Evolutionary conservation across 2,888 invertebrate species (phyloP), one percentile per base, ranked within the genome.

Genomic region (Agrochola litura): DNA sequence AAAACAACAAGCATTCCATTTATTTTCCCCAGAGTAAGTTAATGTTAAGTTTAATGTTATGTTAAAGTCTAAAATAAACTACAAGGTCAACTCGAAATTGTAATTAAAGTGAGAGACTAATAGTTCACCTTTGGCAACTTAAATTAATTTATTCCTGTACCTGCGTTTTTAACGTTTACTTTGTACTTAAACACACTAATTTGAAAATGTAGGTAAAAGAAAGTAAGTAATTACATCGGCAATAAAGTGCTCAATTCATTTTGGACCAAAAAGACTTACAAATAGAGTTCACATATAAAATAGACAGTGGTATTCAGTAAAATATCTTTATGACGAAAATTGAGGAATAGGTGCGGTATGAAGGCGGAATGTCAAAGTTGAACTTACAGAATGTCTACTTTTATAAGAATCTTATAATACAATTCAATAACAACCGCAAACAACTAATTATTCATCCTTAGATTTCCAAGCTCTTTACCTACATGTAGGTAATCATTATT

Each of bases 11-110:
- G 9, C n/a, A 54, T 76, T 61, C 19, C 37, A 10, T 49, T 37
- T 77, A 12, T 19, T 49, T 56, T 56, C 9, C n/a, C 6, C 37
- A 68, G 9, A n/a, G 12, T 30, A 70, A n/a, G n/a, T n/a, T 43
- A 1, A 41, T 37, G 58, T 60, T 41, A 4, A 69, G 69, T 79
- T 82, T 60, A 49, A 66, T 79, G 58, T 60, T 37, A 73, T 52
- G 43, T 65, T 61, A n/a, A 60, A 63, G 69, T 68, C 37, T 78
- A 66, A 71, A 80, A 81, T 14, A 54, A 81, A 80, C 87, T 83
- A 82, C 73, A 83, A 86, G 77, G 84, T 80, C 83, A 87, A 86
- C 82, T 83, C 78, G 81, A 88, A 90, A 88, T 87, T 81, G 84
- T 89, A 90, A 89, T 81, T 85, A 83, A 76, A 81, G 73, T 73